Evolutionary conservation across 1,140 invertebrate species (phyloP).

Genomic region (Pentalonia nigronervosa): DNA sequence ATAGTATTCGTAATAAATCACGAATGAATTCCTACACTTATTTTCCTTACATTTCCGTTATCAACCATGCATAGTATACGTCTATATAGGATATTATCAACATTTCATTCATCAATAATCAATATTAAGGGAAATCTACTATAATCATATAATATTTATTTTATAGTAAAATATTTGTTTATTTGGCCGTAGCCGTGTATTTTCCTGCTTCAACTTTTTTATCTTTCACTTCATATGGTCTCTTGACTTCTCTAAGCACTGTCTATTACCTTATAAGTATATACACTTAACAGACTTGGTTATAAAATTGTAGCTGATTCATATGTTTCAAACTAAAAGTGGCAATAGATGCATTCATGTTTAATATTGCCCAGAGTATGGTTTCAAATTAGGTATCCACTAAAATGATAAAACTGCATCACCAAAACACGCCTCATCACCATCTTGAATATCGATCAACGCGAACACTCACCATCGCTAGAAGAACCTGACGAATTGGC

Average conservation of each 20-base stretch:
- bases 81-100: neutral
- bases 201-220: neutral
- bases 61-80: neutral
- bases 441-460: neutral
- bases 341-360: neutral
- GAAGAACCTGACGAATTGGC: neutral
- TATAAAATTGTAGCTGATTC: neutral
- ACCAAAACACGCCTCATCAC: neutral
- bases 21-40: neutral
- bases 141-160: too few species aligned
- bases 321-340: neutral
- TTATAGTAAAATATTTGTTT: neutral
- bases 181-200: neutral
- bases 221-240: too few species aligned
- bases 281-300: neutral
- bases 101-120: too few species aligned
- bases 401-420: neutral
- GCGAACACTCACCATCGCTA: neutral
- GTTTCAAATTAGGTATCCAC: neutral
- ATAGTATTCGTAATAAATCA: too few species aligned
- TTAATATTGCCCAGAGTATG: neutral
- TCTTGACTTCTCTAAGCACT: neutral
- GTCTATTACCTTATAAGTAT: neutral
- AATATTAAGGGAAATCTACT: too few species aligned
- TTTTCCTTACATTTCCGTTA: neutral